Percentiles rank a stretch among this genome's conserved stretches.
Conservation (phyloP, 2,113 vertebrate species). For the Harpagus bidentatus region DNA sequence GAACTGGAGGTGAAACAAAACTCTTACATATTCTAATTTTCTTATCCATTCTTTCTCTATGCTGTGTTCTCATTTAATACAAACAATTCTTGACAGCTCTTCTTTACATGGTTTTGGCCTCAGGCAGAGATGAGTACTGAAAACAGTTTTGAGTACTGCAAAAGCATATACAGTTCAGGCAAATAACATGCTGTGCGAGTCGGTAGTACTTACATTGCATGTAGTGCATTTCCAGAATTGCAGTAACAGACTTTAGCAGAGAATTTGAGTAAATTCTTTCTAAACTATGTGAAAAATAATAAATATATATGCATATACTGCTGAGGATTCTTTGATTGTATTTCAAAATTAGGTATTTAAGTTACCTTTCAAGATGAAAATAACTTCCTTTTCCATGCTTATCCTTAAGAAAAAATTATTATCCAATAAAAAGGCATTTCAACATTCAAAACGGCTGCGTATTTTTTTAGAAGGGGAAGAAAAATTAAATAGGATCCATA, state of each 20-base stretch:
- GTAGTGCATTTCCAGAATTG: neutral
- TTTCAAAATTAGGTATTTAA: neutral
- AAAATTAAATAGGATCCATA: neutral
- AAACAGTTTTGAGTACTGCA: neutral
- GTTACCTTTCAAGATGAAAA: neutral
- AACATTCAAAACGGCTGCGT: neutral
- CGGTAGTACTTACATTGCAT: neutral
- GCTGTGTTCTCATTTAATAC: neutral
- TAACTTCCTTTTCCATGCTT: neutral
- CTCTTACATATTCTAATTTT: neutral
- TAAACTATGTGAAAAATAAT: neutral
- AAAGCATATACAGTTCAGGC: neutral
- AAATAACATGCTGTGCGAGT: neutral
- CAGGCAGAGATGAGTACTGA: neutral
- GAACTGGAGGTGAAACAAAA: neutral
- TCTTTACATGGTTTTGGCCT: neutral
- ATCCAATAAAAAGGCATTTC: neutral
- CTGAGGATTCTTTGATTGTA: neutral
- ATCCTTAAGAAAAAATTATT: neutral
- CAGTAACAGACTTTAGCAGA: neutral
- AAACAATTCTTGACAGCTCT: neutral
- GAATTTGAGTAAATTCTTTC: neutral
- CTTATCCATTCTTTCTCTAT: neutral
- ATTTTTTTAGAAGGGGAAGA: neutral
- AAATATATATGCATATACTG: neutral